phyloP scores from a whole-genome alignment of 2,888 invertebrate species.

The Mongoloraphidia duomilia region DNA sequence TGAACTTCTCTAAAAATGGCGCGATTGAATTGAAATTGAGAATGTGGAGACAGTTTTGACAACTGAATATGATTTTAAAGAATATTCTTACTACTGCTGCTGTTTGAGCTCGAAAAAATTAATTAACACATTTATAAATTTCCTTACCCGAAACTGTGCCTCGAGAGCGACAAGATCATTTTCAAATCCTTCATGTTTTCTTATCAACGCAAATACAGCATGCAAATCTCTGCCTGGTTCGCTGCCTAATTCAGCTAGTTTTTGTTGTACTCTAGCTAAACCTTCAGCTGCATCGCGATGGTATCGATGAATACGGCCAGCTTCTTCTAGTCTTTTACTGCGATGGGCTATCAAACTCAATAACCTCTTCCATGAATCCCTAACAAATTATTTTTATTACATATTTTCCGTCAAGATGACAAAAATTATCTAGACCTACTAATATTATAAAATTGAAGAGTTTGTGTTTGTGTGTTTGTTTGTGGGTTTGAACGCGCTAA shows the following conservation, averaged over 20 bases:
- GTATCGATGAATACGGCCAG: constrained; percentile 94
- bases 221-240: constrained; percentile 71
- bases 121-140: background rate
- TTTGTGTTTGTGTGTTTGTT: too few species aligned
- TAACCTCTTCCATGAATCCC: constrained; percentile 76
- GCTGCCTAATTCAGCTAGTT: constrained; percentile 70
- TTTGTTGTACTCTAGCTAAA: constrained; percentile 76
- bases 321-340: constrained; percentile 77
- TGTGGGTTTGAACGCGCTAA: too few species aligned
- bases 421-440: too few species aligned
- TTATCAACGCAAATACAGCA: constrained; percentile 64
- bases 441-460: constrained; percentile 11
- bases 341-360: constrained; percentile 75
- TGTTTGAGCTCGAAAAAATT: too few species aligned
- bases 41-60: too few species aligned
- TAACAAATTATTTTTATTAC: constrained; percentile 20
- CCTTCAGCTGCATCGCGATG: constrained; percentile 92
- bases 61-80: too few species aligned
- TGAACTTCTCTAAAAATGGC: too few species aligned
- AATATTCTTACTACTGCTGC: too few species aligned
- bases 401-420: background rate
- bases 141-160: constrained; percentile 60
- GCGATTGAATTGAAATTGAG: too few species aligned
- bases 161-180: constrained; percentile 87
- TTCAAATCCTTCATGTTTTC: constrained; percentile 85